Percentiles rank a stretch among this genome's conserved stretches.
These are phyloP conservation scores for Chrysocyon brachyurus DNA, from an alignment of 2,797 vertebrate species.

Conservation along the genomic window DNA sequence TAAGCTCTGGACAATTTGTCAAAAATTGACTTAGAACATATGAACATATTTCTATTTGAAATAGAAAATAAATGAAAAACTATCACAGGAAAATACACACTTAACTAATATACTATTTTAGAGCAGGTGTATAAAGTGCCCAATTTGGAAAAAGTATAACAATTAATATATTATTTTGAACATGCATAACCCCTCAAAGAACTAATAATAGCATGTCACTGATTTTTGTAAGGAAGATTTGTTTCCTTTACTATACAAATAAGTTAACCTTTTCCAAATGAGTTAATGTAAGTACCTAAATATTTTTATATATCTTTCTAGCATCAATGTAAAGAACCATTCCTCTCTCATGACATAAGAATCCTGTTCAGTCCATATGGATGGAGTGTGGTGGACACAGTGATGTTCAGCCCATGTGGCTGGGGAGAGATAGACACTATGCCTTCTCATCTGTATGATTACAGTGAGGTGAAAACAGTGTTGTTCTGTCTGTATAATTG, in stretches of 20 bases:
- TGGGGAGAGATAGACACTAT: neutral
- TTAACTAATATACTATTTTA: neutral
- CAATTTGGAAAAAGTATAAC: neutral
- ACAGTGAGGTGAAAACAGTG: neutral
- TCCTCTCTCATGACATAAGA: neutral
- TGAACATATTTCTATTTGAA: neutral
- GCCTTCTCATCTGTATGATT: neutral
- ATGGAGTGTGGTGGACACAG: neutral
- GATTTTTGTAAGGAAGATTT: neutral
- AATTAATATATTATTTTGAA: conserved; percentile 17
- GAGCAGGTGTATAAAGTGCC: neutral
- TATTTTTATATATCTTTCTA: neutral
- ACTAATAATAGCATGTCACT: neutral
- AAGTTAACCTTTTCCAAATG: neutral
- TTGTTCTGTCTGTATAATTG: neutral
- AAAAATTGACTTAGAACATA: neutral
- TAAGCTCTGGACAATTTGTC: neutral
- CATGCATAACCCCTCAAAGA: neutral
- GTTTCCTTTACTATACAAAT: neutral
- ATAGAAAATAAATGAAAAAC: neutral
- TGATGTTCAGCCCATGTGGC: neutral
- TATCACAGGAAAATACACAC: neutral
- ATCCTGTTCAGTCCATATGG: neutral
- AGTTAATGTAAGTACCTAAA: neutral
- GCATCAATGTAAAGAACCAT: neutral